Percentiles rank a stretch among this genome's conserved stretches.
These are phyloP conservation scores for Patiria miniata DNA, from an alignment of 35 echinoderm and acorn worm species.

Conservation along the genomic window DNA sequence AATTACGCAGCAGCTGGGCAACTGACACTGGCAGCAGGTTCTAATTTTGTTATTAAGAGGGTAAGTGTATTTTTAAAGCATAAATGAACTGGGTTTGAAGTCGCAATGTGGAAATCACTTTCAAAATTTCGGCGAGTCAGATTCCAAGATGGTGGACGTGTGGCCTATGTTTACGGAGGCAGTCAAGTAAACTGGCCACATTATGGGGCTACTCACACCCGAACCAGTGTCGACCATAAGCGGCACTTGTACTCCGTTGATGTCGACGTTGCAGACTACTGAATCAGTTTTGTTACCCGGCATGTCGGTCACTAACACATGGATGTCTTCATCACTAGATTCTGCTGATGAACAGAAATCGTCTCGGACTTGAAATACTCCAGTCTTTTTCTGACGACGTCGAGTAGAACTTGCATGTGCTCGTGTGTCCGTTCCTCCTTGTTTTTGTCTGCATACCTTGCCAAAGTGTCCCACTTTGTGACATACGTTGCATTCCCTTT, in stretches of 20 bases:
- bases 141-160: no score
- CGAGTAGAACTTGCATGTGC: background rate
- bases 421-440: background rate
- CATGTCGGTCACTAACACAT: background rate
- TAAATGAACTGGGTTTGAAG: no score
- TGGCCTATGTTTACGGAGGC: no score
- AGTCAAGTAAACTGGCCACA: no score
- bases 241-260: constrained; percentile 3
- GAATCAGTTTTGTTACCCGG: background rate
- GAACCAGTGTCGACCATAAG: constrained; percentile 50
- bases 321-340: background rate
- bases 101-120: no score
- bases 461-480: constrained; percentile 52
- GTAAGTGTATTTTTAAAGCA: no score
- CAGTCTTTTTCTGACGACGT: background rate
- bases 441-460: constrained; percentile 39
- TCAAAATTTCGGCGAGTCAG: no score
- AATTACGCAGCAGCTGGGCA: no score
- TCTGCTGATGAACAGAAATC: background rate
- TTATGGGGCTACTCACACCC: no score
- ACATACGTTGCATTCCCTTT: constrained; percentile 31
- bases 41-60: no score
- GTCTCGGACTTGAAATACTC: background rate
- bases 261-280: background rate
- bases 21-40: no score